Percentiles rank a stretch among this genome's conserved stretches.
Conservation (phyloP, 2,113 vertebrate species). For the Anser brachyrhynchus region DNA sequence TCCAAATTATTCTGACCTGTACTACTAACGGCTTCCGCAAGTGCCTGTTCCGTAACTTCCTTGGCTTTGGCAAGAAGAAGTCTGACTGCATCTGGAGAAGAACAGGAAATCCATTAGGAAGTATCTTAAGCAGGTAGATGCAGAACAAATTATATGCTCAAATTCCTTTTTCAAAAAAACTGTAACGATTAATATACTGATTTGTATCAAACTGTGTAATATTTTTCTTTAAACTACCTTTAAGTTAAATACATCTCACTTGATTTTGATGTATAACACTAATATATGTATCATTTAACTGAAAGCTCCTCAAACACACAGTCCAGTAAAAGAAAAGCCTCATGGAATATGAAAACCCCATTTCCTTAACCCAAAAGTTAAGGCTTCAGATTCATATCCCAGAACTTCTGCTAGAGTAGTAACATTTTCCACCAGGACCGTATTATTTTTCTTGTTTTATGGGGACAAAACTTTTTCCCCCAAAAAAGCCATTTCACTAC, state of each 20-base stretch:
- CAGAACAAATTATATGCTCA: not conserved
- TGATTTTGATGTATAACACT: not conserved
- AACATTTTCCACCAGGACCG: not conserved
- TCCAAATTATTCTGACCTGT: constrained; percentile 81
- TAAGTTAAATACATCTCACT: not conserved
- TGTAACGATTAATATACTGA: not conserved
- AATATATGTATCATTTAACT: not conserved
- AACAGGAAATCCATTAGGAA: not conserved
- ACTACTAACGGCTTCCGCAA: constrained; percentile 94
- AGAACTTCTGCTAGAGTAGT: not conserved
- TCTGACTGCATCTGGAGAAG: constrained; percentile 86
- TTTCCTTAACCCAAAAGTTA: not conserved
- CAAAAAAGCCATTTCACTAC: not conserved
- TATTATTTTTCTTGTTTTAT: not conserved
- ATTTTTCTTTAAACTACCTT: not conserved
- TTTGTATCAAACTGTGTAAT: not conserved
- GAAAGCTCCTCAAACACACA: not conserved
- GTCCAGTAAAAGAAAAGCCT: not conserved
- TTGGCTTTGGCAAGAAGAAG: constrained; percentile 90
- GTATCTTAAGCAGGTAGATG: not conserved
- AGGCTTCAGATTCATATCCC: not conserved
- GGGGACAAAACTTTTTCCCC: not conserved
- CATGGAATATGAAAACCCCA: too few relatives aligned
- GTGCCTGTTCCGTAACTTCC: constrained; percentile 90
- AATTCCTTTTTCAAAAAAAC: not conserved